Percentiles rank a stretch among this genome's conserved stretches.
Evolutionary conservation across 2,113 vertebrate genomes (phyloP).

Genomic region (Oriolus oriolus): DNA sequence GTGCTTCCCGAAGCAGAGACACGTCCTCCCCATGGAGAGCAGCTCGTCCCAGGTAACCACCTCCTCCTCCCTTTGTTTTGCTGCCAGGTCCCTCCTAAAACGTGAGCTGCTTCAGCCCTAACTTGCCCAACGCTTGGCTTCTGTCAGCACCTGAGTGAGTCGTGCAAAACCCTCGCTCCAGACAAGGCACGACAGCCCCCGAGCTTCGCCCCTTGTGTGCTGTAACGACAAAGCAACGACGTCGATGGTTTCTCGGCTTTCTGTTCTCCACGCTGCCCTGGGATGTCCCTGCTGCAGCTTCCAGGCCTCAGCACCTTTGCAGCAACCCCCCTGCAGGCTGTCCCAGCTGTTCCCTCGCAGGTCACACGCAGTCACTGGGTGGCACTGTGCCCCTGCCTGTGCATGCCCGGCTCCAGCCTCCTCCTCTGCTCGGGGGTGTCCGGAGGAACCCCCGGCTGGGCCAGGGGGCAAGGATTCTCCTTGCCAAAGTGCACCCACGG

Average conservation of each 20-base stretch:
- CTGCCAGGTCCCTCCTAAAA: neutral
- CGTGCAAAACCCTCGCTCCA: fast-evolving
- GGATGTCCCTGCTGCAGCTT: neutral
- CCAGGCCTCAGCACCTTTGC: neutral
- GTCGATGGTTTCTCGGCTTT: fast-evolving
- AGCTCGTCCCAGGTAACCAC: neutral
- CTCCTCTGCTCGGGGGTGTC: neutral
- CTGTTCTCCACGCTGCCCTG: neutral
- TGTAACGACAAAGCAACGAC: neutral
- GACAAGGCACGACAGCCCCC: neutral
- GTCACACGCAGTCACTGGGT: constrained; percentile 41
- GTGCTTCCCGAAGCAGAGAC: neutral
- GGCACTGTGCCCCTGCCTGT: constrained; percentile 48
- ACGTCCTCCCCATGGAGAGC: neutral
- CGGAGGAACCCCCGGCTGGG: neutral
- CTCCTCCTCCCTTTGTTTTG: neutral
- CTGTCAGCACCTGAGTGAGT: neutral
- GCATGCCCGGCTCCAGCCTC: neutral
- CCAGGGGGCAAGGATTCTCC: neutral
- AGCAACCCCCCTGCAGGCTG: neutral
- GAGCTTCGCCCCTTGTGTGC: neutral
- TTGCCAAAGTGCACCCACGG: neutral
- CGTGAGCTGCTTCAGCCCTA: neutral
- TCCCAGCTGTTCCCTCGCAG: neutral
- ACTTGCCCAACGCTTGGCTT: neutral